Conservation (phyloP, 1,140 invertebrate genomes). For the Pemphigus obesinymphae region DNA sequence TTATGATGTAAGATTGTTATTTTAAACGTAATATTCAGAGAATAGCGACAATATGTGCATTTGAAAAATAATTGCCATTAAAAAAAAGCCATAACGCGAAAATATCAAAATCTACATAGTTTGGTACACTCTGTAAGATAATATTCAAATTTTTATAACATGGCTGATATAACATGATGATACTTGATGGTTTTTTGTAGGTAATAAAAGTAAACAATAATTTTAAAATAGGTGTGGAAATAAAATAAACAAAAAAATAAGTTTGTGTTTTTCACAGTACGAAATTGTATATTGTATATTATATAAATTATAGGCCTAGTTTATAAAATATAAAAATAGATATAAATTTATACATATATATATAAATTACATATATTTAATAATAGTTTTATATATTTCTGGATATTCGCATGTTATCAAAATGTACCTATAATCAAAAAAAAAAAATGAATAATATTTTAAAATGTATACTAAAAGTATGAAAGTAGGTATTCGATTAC, state of each 20-base stretch:
- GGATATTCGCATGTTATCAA: not conserved
- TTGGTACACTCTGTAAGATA: not conserved
- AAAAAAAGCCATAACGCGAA: not conserved
- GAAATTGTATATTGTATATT: too few relatives aligned
- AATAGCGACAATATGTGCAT: not conserved
- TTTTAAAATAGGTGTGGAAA: not conserved
- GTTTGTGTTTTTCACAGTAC: too few relatives aligned
- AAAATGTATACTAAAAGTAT: too few relatives aligned
- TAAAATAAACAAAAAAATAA: not conserved
- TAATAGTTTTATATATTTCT: not conserved
- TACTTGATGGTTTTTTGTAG: not conserved
- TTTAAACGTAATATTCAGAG: not conserved
- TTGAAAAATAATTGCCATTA: not conserved
- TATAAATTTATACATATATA: too few relatives aligned
- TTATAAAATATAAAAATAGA: too few relatives aligned
- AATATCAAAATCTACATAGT: not conserved
- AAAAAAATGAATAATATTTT: not conserved
- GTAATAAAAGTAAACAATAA: not conserved
- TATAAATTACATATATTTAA: too few relatives aligned
- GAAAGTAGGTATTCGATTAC: too few relatives aligned
- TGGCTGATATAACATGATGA: not conserved
- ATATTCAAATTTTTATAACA: not conserved
- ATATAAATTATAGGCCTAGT: too few relatives aligned
- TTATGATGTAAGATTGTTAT: not conserved
- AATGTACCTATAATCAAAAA: not conserved